These are phyloP conservation scores for Silurus asotus DNA, from an alignment of 2,113 vertebrate species.

Conservation along the genomic window DNA sequence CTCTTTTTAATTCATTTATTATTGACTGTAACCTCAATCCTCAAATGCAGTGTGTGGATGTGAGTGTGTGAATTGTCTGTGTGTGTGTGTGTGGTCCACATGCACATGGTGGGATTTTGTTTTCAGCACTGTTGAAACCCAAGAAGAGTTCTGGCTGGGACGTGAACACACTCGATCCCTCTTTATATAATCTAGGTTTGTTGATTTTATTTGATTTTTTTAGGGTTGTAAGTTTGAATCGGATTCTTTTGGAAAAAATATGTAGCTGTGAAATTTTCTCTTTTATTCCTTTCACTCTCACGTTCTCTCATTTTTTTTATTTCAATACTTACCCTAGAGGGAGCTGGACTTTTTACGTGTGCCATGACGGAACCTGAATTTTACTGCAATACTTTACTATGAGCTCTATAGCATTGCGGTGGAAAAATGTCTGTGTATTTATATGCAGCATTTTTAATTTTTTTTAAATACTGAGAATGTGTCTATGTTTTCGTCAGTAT, in stretches of 20 bases:
- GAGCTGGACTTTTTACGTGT: slow-evolving; percentile 23
- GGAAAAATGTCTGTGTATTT: slow-evolving; percentile 26
- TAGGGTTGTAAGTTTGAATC: slow-evolving; percentile 7
- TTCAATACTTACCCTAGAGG: not conserved
- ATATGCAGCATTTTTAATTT: slow-evolving; percentile 25
- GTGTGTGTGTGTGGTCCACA: slow-evolving; percentile 60
- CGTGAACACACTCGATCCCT: not conserved
- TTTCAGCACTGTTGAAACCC: slow-evolving; percentile 41
- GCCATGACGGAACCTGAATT: slow-evolving; percentile 6
- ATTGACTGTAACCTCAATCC: slow-evolving; percentile 17
- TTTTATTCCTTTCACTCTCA: not conserved
- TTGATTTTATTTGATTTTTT: slow-evolving; percentile 14
- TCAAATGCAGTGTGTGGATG: slow-evolving; percentile 52
- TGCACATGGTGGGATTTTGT: slow-evolving; percentile 35
- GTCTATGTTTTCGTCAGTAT: slow-evolving; percentile 13
- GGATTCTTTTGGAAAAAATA: slow-evolving; percentile 30
- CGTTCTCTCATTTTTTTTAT: not conserved
- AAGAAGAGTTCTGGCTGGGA: slow-evolving; percentile 29
- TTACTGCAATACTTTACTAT: slow-evolving; percentile 14
- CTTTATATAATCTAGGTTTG: slow-evolving; percentile 34
- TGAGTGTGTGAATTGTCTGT: slow-evolving; percentile 45
- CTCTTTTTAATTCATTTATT: slow-evolving; percentile 7
- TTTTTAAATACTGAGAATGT: slow-evolving; percentile 12
- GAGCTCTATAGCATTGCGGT: slow-evolving; percentile 3
- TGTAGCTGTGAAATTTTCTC: slow-evolving; percentile 36